Evolutionary conservation across 2,888 invertebrate species (phyloP).

Genomic region (Pristionchus arcanus): DNA sequence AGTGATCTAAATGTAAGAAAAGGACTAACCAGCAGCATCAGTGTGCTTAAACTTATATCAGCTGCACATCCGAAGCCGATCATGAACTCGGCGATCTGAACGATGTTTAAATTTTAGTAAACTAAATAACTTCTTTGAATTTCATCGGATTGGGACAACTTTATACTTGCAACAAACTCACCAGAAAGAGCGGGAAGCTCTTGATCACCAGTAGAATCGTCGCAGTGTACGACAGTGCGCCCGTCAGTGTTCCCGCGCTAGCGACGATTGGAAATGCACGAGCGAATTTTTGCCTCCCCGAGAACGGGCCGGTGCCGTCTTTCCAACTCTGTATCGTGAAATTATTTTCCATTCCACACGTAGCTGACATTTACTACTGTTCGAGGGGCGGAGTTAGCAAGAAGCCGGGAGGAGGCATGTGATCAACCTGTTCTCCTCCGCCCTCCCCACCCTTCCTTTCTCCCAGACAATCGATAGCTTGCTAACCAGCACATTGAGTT

Average conservation of each 20-base stretch:
- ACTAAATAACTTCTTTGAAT: background rate
- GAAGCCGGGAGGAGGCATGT: too few relatives aligned
- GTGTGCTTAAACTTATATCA: background rate
- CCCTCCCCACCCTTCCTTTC: too few relatives aligned
- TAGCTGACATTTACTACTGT: too few relatives aligned
- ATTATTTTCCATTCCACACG: background rate
- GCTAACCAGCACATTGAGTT: too few relatives aligned
- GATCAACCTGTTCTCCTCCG: too few relatives aligned
- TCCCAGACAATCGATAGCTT: too few relatives aligned
- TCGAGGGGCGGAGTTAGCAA: too few relatives aligned
- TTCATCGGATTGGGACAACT: background rate
- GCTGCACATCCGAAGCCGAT: background rate
- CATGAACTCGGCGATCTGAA: background rate
- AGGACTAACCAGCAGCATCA: background rate
- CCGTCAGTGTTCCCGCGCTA: background rate
- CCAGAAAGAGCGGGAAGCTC: background rate
- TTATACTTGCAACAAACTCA: background rate
- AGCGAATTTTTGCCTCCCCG: background rate
- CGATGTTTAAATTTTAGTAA: background rate
- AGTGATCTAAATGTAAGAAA: background rate
- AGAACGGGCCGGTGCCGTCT: background rate
- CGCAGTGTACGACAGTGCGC: background rate
- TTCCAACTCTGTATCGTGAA: background rate
- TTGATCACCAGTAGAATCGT: background rate
- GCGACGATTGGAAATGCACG: constrained; percentile 1